These are phyloP conservation scores for Bovichtus variegatus DNA, from an alignment of 2,797 vertebrate genomes.

Conservation along the genomic window DNA sequence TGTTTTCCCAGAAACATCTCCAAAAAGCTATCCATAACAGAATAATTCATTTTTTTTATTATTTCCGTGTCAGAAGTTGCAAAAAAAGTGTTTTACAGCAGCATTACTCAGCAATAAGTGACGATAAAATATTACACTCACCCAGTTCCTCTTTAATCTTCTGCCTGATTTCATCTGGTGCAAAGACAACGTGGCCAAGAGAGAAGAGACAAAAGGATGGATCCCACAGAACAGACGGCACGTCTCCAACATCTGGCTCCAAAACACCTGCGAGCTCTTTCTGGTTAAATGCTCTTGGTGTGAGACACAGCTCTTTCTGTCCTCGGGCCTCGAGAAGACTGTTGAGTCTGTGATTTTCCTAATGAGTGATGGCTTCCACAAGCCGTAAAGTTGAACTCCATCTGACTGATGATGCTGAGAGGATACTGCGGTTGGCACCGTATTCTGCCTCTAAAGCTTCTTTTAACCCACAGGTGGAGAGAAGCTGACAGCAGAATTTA, in stretches of 20 bases:
- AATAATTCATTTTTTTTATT: not conserved
- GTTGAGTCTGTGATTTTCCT: conserved; percentile 8
- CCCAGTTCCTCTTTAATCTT: not conserved
- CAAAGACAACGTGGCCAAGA: not conserved
- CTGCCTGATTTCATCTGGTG: not conserved
- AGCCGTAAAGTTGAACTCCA: not conserved
- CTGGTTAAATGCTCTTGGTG: not conserved
- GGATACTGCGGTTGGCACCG: not conserved
- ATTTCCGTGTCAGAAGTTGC: no score
- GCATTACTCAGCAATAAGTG: not conserved
- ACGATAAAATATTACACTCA: not conserved
- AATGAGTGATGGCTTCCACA: not conserved
- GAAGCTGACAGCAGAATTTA: not conserved
- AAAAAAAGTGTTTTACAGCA: not conserved
- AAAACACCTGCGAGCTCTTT: not conserved
- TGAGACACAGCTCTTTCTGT: not conserved
- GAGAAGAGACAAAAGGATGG: not conserved
- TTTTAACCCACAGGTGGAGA: not conserved
- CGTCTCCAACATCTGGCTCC: not conserved
- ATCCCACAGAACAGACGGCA: not conserved
- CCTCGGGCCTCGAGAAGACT: not conserved
- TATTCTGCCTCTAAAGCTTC: not conserved
- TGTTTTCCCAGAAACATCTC: not conserved
- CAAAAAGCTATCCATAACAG: not conserved
- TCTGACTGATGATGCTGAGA: conserved; percentile 2